Percentiles rank a stretch among this genome's conserved stretches.
Conservation (phyloP, 2,797 vertebrate genomes). For the Neosilurus mollespiculum region DNA sequence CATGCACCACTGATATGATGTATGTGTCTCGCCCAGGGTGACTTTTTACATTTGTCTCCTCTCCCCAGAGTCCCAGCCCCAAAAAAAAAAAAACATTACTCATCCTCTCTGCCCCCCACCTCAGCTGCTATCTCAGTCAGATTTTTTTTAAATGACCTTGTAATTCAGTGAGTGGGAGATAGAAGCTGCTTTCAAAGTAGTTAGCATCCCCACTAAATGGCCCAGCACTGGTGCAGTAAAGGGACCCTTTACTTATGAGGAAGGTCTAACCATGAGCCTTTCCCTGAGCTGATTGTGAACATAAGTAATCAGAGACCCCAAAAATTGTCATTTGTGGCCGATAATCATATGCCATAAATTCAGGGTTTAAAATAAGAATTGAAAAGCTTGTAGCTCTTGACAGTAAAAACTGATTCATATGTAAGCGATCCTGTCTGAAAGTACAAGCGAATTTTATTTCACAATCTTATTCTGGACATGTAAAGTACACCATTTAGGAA, state of each 20-base stretch:
- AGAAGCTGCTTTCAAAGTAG: constrained; percentile 43
- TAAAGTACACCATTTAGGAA: too few species aligned
- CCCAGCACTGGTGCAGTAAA: constrained; percentile 8
- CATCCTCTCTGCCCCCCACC: constrained; percentile 47
- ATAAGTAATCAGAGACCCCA: too few species aligned
- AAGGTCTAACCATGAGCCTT: not conserved
- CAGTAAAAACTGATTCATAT: too few species aligned
- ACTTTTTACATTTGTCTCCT: constrained; percentile 67
- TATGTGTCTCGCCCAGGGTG: constrained; percentile 56
- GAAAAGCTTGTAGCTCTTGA: too few species aligned
- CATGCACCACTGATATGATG: constrained; percentile 53
- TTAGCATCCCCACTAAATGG: constrained; percentile 25
- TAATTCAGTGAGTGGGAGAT: constrained; percentile 45
- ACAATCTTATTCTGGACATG: too few species aligned
- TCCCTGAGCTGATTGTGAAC: too few species aligned
- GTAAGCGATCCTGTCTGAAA: too few species aligned
- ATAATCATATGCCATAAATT: too few species aligned
- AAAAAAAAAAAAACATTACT: constrained; percentile 59
- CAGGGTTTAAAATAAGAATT: too few species aligned
- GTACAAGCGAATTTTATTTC: too few species aligned
- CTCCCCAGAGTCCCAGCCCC: constrained; percentile 49
- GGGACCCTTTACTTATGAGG: not conserved
- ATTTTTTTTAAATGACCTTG: constrained; percentile 53
- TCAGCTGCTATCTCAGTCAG: constrained; percentile 48
- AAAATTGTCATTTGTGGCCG: too few species aligned